Conservation (phyloP, 1,140 invertebrate genomes). For the Gryon sp. region DNA sequence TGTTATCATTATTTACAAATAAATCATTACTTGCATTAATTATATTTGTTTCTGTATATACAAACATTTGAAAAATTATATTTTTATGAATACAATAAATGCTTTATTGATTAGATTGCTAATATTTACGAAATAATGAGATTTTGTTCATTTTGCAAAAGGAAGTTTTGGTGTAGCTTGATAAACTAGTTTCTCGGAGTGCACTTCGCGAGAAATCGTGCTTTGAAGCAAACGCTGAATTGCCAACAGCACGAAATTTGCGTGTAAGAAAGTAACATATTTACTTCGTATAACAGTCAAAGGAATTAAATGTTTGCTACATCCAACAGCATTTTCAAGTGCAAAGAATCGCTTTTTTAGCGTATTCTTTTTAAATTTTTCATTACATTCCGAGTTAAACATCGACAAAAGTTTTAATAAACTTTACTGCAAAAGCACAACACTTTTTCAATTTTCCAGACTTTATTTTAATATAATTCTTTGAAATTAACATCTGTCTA, state of each 20-base stretch:
- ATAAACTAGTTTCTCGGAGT: slow-evolving; percentile 37
- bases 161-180: slow-evolving; percentile 24
- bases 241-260: slow-evolving; percentile 30
- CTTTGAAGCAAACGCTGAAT: slow-evolving; percentile 25
- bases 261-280: slow-evolving; percentile 41
- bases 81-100: not conserved
- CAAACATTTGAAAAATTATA: too few species aligned
- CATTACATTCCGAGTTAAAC: slow-evolving; percentile 33
- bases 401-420: slow-evolving; percentile 34
- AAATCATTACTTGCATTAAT: too few species aligned
- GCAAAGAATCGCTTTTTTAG: slow-evolving; percentile 32
- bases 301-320: slow-evolving; percentile 38
- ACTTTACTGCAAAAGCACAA: slow-evolving; percentile 19
- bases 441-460: slow-evolving; percentile 18
- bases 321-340: slow-evolving; percentile 6
- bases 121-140: slow-evolving; percentile 14
- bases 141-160: slow-evolving; percentile 30
- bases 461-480: slow-evolving; percentile 42
- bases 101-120: not conserved
- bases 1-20: too few species aligned
- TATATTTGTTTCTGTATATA: too few species aligned
- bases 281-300: slow-evolving; percentile 39
- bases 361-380: slow-evolving; percentile 25
- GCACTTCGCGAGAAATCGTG: slow-evolving; percentile 21
- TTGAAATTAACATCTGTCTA: slow-evolving; percentile 13